These are phyloP conservation scores for Meta bourneti DNA, from an alignment of 2,888 invertebrate genomes.

Conservation along the genomic window DNA sequence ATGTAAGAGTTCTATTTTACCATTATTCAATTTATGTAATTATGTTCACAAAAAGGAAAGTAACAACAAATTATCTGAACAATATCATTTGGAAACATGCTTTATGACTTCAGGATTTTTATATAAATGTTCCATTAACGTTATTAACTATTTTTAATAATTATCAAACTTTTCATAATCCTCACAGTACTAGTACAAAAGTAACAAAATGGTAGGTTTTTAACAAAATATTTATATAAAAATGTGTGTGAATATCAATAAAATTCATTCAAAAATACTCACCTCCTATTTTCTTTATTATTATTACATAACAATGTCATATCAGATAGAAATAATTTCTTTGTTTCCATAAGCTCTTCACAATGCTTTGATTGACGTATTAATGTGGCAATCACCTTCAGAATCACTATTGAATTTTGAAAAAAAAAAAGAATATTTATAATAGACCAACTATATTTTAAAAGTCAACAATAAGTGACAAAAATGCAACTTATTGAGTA, in stretches of 20 bases:
- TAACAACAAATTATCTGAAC: too few species aligned
- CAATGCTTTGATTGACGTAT: conserved; percentile 97
- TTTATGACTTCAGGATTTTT: too few species aligned
- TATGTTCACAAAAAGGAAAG: too few species aligned
- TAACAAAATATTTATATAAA: too few species aligned
- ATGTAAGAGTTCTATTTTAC: too few species aligned
- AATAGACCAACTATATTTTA: not conserved
- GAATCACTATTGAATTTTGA: conserved; percentile 87
- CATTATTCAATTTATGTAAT: too few species aligned
- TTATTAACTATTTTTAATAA: not conserved
- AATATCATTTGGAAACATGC: too few species aligned
- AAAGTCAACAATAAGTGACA: not conserved
- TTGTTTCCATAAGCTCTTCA: conserved; percentile 93
- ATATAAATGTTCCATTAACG: too few species aligned
- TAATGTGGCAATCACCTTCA: conserved; percentile 98
- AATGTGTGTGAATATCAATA: too few species aligned
- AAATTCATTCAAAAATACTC: conserved; percentile 25
- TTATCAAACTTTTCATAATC: not conserved
- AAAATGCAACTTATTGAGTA: not conserved
- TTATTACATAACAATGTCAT: conserved; percentile 99
- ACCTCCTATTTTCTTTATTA: conserved; percentile 95
- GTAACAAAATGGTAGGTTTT: too few species aligned
- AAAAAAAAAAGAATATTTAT: not conserved
- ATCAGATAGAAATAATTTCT: conserved; percentile 97
- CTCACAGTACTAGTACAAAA: too few species aligned